A percentile compares a stretch with the other conserved stretches of the same genome.
Conservation (phyloP, 2,888 invertebrate species). For the Notodonta ziczac region DNA sequence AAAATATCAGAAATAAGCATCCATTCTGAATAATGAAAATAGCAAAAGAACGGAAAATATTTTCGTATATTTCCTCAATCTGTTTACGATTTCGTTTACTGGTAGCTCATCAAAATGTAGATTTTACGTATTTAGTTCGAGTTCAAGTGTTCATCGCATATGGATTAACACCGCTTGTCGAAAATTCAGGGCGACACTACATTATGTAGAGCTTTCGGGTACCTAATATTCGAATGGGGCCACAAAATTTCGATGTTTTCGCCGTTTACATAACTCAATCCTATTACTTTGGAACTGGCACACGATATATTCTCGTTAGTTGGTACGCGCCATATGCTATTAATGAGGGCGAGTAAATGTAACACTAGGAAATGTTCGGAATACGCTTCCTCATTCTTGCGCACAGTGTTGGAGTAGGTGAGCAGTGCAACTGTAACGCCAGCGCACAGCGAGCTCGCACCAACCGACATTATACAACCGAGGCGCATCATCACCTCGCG, state of each 20-base stretch:
- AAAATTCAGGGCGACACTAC: conserved; percentile 53
- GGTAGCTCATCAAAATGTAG: conserved; percentile 59
- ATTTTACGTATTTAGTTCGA: conserved; percentile 63
- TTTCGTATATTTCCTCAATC: conserved; percentile 12
- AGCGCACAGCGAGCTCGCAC: conserved; percentile 37
- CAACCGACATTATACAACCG: conserved; percentile 61
- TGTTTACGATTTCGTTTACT: conserved; percentile 19
- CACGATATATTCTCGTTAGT: neutral
- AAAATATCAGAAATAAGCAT: too few relatives aligned
- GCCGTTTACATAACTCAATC: conserved; percentile 27
- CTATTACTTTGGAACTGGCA: conserved; percentile 2
- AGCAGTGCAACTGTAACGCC: conserved; percentile 64
- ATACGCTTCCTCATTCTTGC: conserved; percentile 74
- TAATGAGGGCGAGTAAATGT: conserved; percentile 68
- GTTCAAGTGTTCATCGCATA: conserved; percentile 65
- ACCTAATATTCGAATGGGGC: conserved; percentile 11
- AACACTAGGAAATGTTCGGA: conserved; percentile 72
- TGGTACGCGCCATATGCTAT: conserved; percentile 31
- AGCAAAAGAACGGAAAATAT: neutral
- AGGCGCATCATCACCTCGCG: conserved; percentile 46
- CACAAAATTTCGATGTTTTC: conserved; percentile 14
- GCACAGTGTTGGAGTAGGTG: conserved; percentile 60
- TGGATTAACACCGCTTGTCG: conserved; percentile 35
- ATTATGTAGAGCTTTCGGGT: conserved; percentile 35
- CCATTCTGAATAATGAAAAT: neutral